These are phyloP conservation scores for Ictalurus furcatus DNA, from an alignment of 2,113 vertebrate genomes.

Conservation along the genomic window DNA sequence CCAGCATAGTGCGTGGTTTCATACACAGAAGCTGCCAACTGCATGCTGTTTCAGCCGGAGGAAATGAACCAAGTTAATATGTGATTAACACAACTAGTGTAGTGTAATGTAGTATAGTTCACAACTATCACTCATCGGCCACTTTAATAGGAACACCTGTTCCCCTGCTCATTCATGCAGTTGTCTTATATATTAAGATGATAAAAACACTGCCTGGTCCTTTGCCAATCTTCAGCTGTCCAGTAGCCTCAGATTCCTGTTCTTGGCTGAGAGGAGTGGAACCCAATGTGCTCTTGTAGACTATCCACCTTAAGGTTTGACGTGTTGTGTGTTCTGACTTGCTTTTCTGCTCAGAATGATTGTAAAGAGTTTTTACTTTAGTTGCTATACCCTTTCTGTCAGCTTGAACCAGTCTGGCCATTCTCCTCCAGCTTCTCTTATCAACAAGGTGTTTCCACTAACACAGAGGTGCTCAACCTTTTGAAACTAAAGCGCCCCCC, in stretches of 20 bases:
- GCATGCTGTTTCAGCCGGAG: neutral
- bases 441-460: neutral
- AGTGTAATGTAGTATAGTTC: neutral
- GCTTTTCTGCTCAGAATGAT: neutral
- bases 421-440: neutral
- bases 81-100: neutral
- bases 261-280: neutral
- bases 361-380: neutral
- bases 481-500: no score
- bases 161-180: neutral
- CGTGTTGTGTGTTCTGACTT: neutral
- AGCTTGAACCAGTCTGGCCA: neutral
- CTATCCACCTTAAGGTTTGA: neutral
- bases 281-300: neutral
- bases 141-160: neutral
- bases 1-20: slow-evolving; percentile 82
- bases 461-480: no score
- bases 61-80: neutral
- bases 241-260: neutral
- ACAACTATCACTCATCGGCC: neutral
- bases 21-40: neutral
- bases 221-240: neutral
- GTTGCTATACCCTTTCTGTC: neutral
- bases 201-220: neutral
- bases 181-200: neutral